Evolutionary conservation across 2,113 vertebrate genomes (phyloP).

Genomic region (Lepus timidus): DNA sequence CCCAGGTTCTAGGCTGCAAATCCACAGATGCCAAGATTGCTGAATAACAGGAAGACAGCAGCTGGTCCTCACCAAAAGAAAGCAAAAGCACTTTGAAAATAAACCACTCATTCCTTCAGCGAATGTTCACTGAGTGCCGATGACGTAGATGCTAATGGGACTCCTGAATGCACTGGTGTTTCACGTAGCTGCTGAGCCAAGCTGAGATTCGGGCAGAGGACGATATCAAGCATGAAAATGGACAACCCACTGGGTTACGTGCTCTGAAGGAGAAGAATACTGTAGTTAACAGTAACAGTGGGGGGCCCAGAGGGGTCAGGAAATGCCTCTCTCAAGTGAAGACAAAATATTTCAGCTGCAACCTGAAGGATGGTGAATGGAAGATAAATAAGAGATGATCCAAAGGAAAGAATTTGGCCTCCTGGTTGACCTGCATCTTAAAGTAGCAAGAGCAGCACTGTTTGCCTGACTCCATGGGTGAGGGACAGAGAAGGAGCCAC

Average conservation of each 20-base stretch:
- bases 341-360: constrained; percentile 24
- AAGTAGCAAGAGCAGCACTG: neutral
- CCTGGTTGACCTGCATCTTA: neutral
- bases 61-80: neutral
- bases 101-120: neutral
- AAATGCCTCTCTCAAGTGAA: constrained; percentile 52
- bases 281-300: neutral
- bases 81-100: constrained; percentile 31
- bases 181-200: neutral
- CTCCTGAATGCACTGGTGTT: neutral
- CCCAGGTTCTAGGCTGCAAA: constrained; percentile 59
- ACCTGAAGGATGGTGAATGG: neutral
- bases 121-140: neutral
- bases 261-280: neutral
- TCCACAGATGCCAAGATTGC: constrained; percentile 35
- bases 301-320: neutral
- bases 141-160: neutral
- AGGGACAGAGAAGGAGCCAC: neutral
- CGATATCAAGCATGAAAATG: constrained; percentile 34
- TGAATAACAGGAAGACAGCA: constrained; percentile 11
- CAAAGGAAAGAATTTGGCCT: neutral
- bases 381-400: neutral
- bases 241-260: constrained; percentile 30
- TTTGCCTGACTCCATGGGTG: neutral
- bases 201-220: neutral